These are phyloP conservation scores for Odontocolon sp. DNA, from an alignment of 2,888 invertebrate genomes.

Conservation along the genomic window DNA sequence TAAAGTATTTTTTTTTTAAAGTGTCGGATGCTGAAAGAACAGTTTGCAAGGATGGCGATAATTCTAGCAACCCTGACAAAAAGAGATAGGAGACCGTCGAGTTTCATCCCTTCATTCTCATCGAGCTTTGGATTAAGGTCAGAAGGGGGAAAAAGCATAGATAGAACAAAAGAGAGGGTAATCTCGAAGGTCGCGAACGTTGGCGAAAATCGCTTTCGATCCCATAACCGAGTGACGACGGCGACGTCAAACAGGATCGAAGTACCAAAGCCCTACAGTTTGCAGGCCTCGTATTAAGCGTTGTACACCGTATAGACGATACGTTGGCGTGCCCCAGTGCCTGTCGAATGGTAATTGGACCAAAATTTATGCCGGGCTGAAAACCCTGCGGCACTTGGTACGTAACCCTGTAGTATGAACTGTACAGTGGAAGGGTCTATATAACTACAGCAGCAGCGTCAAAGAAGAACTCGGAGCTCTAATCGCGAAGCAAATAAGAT, in stretches of 20 bases:
- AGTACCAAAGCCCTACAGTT: slow-evolving; percentile 11
- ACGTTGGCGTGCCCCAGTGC: slow-evolving; percentile 18
- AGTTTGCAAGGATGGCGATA: not conserved
- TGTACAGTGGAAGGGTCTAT: not conserved
- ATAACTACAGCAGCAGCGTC: slow-evolving; percentile 54
- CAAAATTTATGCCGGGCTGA: slow-evolving; percentile 65
- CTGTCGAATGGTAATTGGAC: slow-evolving; percentile 62
- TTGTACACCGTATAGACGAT: slow-evolving; percentile 35
- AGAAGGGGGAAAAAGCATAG: not conserved
- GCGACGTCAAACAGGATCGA: slow-evolving; percentile 33
- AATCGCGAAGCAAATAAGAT: slow-evolving; percentile 77
- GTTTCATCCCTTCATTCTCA: not conserved
- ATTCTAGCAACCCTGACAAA: slow-evolving; percentile 40
- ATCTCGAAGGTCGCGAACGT: slow-evolving; percentile 1
- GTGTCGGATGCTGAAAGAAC: not conserved
- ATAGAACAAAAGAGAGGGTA: not conserved
- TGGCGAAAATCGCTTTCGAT: slow-evolving; percentile 1
- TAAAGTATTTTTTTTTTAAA: not conserved
- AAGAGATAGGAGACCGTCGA: not conserved
- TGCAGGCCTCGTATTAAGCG: slow-evolving; percentile 25
- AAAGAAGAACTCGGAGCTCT: slow-evolving; percentile 69
- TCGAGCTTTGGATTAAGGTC: slow-evolving; percentile 20
- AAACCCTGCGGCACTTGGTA: slow-evolving; percentile 22
- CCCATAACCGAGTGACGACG: slow-evolving; percentile 33
- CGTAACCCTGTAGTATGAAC: not conserved